These are phyloP conservation scores for Nowickia ferox DNA, from an alignment of 2,888 invertebrate species.

Conservation along the genomic window DNA sequence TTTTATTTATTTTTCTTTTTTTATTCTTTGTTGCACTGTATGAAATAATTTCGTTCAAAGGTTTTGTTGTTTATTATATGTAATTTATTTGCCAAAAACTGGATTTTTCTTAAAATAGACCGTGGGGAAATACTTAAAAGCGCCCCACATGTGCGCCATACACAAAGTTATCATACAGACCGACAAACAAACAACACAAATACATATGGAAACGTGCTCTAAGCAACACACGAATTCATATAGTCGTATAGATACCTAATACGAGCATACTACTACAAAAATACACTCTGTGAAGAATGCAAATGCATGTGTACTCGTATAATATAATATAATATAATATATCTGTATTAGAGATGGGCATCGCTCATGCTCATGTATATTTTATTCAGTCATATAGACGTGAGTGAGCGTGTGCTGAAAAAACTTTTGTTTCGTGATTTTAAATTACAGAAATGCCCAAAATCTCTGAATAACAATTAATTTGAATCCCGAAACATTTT, in stretches of 20 bases:
- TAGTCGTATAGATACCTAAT: too few relatives aligned
- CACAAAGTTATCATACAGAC: conserved; percentile 51
- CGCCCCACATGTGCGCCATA: conserved; percentile 78
- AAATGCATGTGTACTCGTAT: not conserved
- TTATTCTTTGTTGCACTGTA: conserved; percentile 10
- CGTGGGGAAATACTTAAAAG: conserved; percentile 80
- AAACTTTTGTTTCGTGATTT: too few relatives aligned
- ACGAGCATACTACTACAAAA: not conserved
- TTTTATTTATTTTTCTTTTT: not conserved
- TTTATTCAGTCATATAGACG: too few relatives aligned
- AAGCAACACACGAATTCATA: not conserved
- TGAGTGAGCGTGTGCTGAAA: too few relatives aligned
- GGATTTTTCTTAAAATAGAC: conserved; percentile 82
- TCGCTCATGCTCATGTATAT: too few relatives aligned
- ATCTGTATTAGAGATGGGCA: too few relatives aligned
- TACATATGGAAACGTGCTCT: not conserved
- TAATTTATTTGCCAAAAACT: conserved; percentile 77
- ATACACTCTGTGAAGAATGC: conserved; percentile 19
- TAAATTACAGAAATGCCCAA: too few relatives aligned
- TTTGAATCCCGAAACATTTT: too few relatives aligned
- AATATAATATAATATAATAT: too few relatives aligned
- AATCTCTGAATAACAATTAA: too few relatives aligned
- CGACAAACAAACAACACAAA: conserved; percentile 32
- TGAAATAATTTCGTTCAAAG: conserved; percentile 31
- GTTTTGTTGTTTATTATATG: conserved; percentile 51